Evolutionary conservation across 2,888 invertebrate genomes (phyloP).

Genomic region (Andrena dorsata): DNA sequence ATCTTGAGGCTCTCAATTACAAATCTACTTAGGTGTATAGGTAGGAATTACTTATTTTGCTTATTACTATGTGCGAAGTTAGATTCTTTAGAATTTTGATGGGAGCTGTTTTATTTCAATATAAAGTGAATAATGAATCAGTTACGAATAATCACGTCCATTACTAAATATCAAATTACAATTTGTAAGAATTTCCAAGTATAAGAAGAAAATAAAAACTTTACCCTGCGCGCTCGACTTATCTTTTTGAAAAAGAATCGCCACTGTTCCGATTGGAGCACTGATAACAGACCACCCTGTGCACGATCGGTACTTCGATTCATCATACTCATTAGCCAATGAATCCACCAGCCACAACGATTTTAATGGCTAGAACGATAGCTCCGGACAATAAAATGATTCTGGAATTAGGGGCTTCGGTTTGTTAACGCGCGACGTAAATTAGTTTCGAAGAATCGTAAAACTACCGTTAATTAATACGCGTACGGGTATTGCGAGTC

Average conservation of each 20-base stretch:
- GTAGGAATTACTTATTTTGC: too few species aligned
- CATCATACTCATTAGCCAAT: background rate
- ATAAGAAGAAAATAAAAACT: too few species aligned
- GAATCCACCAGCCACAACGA: background rate
- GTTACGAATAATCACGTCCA: too few species aligned
- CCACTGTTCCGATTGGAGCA: background rate
- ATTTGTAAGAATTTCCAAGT: too few species aligned
- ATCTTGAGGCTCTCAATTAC: background rate
- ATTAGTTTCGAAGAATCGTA: constrained; percentile 53
- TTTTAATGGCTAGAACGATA: background rate
- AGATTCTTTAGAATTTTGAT: too few species aligned
- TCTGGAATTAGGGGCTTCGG: constrained; percentile 17
- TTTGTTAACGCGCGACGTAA: constrained; percentile 53
- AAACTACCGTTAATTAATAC: constrained; percentile 59
- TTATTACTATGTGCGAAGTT: too few species aligned
- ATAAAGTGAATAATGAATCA: too few species aligned
- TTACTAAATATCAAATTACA: too few species aligned
- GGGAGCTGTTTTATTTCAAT: too few species aligned
- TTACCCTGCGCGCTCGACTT: too few species aligned
- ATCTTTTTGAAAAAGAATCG: too few species aligned
- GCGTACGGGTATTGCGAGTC: constrained; percentile 42
- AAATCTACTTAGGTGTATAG: background rate
- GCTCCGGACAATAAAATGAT: constrained; percentile 27
- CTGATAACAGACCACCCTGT: background rate
- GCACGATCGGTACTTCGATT: background rate